Conservation (phyloP, 1,140 invertebrate species). For the Eulimnadia texana region DNA sequence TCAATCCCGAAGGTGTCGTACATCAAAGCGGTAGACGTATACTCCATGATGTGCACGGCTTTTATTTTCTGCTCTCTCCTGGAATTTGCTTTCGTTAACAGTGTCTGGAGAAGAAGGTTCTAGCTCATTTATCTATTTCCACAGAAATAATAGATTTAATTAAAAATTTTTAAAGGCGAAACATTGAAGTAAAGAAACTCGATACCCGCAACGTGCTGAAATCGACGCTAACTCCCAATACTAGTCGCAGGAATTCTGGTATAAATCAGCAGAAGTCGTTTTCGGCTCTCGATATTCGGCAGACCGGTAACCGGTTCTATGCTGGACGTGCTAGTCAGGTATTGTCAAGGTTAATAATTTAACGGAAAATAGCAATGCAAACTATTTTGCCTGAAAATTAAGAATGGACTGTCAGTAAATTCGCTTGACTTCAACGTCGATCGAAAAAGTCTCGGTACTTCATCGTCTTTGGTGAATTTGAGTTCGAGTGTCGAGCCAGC, state of each 20-base stretch:
- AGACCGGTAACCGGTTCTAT: background rate
- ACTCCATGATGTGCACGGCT: conserved; percentile 69
- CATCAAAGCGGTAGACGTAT: conserved; percentile 77
- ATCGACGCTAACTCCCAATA: conserved; percentile 58
- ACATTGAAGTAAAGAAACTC: conserved; percentile 62
- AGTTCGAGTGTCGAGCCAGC: too few species aligned
- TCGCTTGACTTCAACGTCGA: too few species aligned
- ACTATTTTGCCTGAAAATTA: too few species aligned
- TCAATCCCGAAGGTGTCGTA: conserved; percentile 76
- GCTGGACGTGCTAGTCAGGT: background rate
- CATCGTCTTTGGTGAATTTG: too few species aligned
- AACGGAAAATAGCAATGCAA: background rate
- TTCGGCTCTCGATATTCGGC: background rate
- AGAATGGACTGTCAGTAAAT: too few species aligned
- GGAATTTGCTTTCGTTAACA: conserved; percentile 81
- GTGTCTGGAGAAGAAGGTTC: conserved; percentile 67
- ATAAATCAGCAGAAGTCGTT: background rate
- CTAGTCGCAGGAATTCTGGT: conserved; percentile 38
- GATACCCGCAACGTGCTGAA: conserved; percentile 69
- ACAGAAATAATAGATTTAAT: background rate
- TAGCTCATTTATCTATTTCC: conserved; percentile 21
- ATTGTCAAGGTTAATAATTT: too few species aligned
- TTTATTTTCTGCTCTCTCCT: conserved; percentile 73
- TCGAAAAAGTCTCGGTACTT: too few species aligned
- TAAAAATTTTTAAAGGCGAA: conserved; percentile 42